These are phyloP conservation scores for Neogale vison DNA, from an alignment of 2,113 vertebrate species.

Conservation along the genomic window DNA sequence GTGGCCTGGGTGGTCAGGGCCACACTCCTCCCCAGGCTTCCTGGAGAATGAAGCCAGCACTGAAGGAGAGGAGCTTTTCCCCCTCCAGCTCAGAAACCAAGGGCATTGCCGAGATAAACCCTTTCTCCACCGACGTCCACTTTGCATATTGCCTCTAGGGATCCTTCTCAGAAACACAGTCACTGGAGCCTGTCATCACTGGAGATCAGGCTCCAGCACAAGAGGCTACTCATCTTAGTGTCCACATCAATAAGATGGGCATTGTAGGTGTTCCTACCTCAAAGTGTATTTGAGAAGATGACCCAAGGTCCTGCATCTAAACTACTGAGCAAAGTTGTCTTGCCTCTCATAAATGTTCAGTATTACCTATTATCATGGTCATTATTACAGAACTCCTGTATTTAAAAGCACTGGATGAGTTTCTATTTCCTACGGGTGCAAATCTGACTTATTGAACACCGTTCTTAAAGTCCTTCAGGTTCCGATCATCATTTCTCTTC, in stretches of 20 bases:
- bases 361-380: too few species aligned
- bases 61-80: not conserved
- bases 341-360: not conserved
- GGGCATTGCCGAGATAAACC: rapidly evolving
- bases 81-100: not conserved
- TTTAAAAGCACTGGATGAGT: not conserved
- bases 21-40: not conserved
- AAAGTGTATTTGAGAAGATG: not conserved
- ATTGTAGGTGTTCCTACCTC: not conserved
- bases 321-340: not conserved
- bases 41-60: not conserved
- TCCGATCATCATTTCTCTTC: not conserved
- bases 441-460: not conserved
- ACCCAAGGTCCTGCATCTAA: not conserved
- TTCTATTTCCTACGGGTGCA: not conserved
- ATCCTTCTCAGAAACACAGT: not conserved
- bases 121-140: not conserved
- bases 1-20: too few species aligned
- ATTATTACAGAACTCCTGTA: not conserved
- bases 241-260: not conserved
- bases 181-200: not conserved
- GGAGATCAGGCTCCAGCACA: not conserved
- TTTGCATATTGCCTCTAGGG: not conserved
- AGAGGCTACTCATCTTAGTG: not conserved
- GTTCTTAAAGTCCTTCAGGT: not conserved